These are phyloP conservation scores for Oryzias javanicus DNA, from an alignment of 2,113 vertebrate genomes.

Conservation along the genomic window DNA sequence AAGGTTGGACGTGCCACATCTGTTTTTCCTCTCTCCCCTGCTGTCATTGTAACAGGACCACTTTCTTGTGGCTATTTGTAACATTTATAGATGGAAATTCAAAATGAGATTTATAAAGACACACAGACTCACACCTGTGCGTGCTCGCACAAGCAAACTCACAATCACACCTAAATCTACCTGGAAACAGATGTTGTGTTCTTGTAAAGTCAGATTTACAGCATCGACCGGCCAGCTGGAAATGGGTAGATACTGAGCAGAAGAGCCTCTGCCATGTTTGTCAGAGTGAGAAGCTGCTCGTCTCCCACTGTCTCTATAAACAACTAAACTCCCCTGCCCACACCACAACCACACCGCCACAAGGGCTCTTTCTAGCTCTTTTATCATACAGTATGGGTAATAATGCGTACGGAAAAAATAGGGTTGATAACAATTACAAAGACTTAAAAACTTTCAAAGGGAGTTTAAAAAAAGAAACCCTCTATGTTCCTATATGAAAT, in stretches of 20 bases:
- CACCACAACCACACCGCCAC: slow-evolving; percentile 14
- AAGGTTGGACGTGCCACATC: not conserved
- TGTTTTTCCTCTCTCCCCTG: not conserved
- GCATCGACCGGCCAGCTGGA: slow-evolving; percentile 7
- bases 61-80: not conserved
- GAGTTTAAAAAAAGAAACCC: no score
- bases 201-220: slow-evolving; percentile 1
- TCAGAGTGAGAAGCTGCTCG: slow-evolving; percentile 19
- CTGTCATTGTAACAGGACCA: not conserved
- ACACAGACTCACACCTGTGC: no score
- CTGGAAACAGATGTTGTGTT: slow-evolving; percentile 2
- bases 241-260: slow-evolving; percentile 13
- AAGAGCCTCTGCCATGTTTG: not conserved
- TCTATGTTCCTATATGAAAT: no score
- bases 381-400: slow-evolving; percentile 1
- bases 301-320: slow-evolving; percentile 15
- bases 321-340: slow-evolving; percentile 1
- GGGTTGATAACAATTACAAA: no score
- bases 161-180: not conserved
- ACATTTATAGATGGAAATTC: not conserved
- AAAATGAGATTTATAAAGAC: not conserved
- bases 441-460: no score
- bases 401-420: no score
- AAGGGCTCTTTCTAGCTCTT: slow-evolving; percentile 6
- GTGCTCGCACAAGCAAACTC: not conserved